Conservation (phyloP, 1,140 invertebrate species). For the Tribolium madens region DNA sequence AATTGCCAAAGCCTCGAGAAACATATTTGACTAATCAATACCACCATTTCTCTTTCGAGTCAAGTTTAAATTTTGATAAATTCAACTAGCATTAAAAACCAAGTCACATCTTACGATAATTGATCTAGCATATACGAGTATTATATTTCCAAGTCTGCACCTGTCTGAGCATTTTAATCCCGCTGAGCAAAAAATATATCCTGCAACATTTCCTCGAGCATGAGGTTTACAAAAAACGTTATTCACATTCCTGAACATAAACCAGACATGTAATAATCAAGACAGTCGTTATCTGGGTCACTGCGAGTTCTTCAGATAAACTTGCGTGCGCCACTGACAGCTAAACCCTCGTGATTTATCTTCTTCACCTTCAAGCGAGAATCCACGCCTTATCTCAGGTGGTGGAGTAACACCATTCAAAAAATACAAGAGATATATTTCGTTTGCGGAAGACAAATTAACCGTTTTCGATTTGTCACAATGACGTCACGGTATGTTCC, state of each 20-base stretch:
- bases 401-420: constrained; percentile 1
- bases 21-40: neutral
- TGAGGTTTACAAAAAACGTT: neutral
- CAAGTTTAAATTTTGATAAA: neutral
- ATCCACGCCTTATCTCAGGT: constrained; percentile 23
- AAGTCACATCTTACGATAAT: too few species aligned
- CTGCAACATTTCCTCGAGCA: neutral
- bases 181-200: neutral
- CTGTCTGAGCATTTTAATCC: neutral
- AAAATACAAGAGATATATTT: neutral
- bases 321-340: constrained; percentile 7
- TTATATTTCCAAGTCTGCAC: too few species aligned
- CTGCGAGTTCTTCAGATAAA: constrained; percentile 35
- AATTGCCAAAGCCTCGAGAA: neutral
- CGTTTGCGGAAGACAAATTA: neutral
- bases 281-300: constrained; percentile 22
- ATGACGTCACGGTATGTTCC: too few species aligned
- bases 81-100: too few species aligned
- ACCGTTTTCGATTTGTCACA: too few species aligned
- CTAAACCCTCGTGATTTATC: constrained; percentile 14
- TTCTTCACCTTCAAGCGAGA: neutral
- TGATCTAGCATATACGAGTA: too few species aligned
- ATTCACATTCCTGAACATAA: constrained; percentile 1
- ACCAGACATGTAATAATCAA: constrained; percentile 22
- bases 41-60: neutral